Evolutionary conservation across 2,113 vertebrate genomes (phyloP).

Genomic region (Alligator mississippiensis): DNA sequence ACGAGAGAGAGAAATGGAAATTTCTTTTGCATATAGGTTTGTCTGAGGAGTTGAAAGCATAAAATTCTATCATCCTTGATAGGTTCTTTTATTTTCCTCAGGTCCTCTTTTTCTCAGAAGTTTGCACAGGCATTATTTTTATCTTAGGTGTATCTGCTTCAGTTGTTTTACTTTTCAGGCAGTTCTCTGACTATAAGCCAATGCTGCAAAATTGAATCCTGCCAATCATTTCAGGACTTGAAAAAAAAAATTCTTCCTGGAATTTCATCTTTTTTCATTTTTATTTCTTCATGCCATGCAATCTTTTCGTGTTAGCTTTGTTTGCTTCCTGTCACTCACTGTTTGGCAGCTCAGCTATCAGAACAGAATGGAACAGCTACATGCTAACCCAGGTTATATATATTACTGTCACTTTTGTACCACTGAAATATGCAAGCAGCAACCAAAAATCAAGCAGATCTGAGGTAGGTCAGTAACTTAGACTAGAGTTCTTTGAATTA

Average conservation of each 20-base stretch:
- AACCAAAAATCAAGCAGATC: conserved; percentile 27
- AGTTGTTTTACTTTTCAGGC: conserved; percentile 60
- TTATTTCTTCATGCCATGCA: conserved; percentile 34
- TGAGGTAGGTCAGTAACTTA: conserved; percentile 22
- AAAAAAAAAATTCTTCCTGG: conserved; percentile 56
- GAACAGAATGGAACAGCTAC: conserved; percentile 22
- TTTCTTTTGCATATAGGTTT: fast-evolving
- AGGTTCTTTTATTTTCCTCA: conserved; percentile 35
- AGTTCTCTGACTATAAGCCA: conserved; percentile 68
- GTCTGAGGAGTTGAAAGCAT: conserved; percentile 10
- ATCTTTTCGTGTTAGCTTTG: conserved; percentile 40
- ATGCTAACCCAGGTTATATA: neutral
- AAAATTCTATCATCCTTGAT: neutral
- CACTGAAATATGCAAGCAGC: conserved; percentile 21
- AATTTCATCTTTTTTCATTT: conserved; percentile 47
- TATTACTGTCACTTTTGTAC: conserved; percentile 22
- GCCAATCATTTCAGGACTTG: conserved; percentile 66
- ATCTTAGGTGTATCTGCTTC: conserved; percentile 49
- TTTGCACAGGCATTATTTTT: conserved; percentile 44
- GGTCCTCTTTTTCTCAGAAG: conserved; percentile 15
- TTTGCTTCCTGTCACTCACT: conserved; percentile 55
- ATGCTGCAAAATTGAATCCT: conserved; percentile 61
- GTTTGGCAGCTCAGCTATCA: conserved; percentile 33
- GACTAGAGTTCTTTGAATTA: neutral
- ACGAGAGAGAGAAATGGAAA: neutral